Percentiles rank a stretch among this genome's conserved stretches.
phyloP scores from a whole-genome alignment of 2,888 invertebrate species.

The Acanthosepion lycidas region DNA sequence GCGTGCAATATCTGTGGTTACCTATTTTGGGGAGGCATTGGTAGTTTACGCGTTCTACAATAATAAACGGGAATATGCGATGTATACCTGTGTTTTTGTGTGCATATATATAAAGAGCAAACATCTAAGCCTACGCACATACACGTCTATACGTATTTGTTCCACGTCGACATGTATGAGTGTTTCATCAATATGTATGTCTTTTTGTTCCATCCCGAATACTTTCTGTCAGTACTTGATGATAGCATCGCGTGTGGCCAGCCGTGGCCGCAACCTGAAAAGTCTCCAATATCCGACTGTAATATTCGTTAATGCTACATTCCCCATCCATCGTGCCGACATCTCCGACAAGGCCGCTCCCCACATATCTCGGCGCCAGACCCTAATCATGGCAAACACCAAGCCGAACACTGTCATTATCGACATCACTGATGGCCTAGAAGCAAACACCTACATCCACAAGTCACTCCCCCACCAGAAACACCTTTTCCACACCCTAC shows the following conservation, averaged over 20 bases:
- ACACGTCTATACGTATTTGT: no score
- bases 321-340: neutral
- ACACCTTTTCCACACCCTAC: neutral
- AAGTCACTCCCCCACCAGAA: neutral
- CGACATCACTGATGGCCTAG: neutral
- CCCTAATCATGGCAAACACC: constrained; percentile 11
- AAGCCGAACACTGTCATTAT: neutral
- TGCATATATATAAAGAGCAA: no score
- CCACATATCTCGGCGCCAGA: neutral
- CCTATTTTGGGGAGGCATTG: no score
- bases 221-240: neutral
- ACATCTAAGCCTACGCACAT: no score
- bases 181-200: neutral
- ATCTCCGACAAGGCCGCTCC: neutral
- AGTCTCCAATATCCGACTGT: constrained; percentile 33
- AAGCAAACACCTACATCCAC: neutral
- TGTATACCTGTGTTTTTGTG: no score
- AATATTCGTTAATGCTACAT: constrained; percentile 7
- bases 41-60: no score
- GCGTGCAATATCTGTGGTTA: no score
- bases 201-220: neutral
- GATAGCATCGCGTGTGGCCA: neutral
- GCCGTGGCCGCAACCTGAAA: neutral
- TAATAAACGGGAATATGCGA: no score
- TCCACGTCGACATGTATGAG: neutral